Base-by-base conservation (phyloP, 2,113 vertebrate species). In the Corythornis cristatus region DNA sequence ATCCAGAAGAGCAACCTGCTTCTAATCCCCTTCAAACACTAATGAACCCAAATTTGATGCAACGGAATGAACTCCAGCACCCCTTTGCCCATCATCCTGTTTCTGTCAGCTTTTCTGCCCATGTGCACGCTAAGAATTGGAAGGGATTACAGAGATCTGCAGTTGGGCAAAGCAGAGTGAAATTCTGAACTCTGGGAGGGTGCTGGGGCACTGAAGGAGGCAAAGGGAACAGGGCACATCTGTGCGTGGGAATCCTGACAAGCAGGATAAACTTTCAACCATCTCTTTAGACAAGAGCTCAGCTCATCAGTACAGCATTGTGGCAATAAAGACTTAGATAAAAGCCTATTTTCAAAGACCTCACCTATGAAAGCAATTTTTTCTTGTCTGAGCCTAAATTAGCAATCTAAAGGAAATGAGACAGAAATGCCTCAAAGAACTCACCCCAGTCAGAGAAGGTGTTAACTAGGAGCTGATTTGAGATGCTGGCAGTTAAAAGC, bases 1-100 rank as follows among this genome's bases (percentile, higher is more conserved):
- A 89, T 76, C 82, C 93, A 96, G 78, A 96, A 93, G 73, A 93
- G 83, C 95, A 96, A 86, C 90, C 92, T 85, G 90, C 50, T 83
- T 68, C 73, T 95, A 95, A 94, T 86, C 90, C 84, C 81, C 67
- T 86, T 73, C 86, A 40, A 86, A 66, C 88, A 73, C 90, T 93
- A 94, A 96, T 89, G 91, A 95, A 95, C 72, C 37, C 82, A 77
- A 88, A 93, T 93, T 74, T 53, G 93, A 95, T 88, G 82, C 87
- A 92, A 57, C 68, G 89, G 93, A 93, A 88, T 88, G 94, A 96
- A 93, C 91, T 86, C 82, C 6, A 77, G 82, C 70, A 40, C 93
- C 86, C 73, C 73, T 67, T 45, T 78, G 74, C 93, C 85, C 89
- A 92, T 92, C 90, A 88, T 28, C 66, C 93, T 29, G 74, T 56